Evolutionary conservation across 1,140 invertebrate genomes (phyloP).

Genomic region (Cydia splendana): DNA sequence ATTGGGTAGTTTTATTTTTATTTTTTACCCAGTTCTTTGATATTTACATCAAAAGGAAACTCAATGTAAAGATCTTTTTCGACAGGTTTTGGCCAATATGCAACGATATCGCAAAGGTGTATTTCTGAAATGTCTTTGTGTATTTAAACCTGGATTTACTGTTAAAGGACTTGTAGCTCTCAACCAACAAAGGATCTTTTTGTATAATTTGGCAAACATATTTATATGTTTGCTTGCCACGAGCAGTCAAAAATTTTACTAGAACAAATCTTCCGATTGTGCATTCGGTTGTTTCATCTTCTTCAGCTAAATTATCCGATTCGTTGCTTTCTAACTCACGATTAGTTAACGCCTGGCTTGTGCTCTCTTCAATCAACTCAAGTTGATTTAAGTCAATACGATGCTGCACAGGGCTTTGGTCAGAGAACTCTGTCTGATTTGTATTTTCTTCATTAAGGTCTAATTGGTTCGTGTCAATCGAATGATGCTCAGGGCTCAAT

Average conservation of each 20-base stretch:
- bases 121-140: slow-evolving; percentile 1
- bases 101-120: background rate
- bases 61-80: background rate
- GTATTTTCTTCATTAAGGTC: background rate
- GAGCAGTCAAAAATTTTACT: slow-evolving; percentile 1
- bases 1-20: no score
- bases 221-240: slow-evolving; percentile 2
- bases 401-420: background rate
- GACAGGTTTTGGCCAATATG: slow-evolving; percentile 4
- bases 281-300: background rate
- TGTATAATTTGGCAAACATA: slow-evolving; percentile 15
- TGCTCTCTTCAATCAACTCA: no score
- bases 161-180: background rate
- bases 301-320: background rate
- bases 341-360: no score
- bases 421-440: background rate
- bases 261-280: no score
- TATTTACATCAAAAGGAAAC: background rate
- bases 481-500: background rate
- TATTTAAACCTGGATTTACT: background rate
- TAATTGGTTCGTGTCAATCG: background rate
- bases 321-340: no score
- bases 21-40: background rate
- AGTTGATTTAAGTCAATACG: background rate
- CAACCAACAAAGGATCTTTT: slow-evolving; percentile 1